Evolutionary conservation across 1,140 invertebrate species (phyloP), one percentile per base, ranked within the genome.

Genomic region (Planococcus citri): DNA sequence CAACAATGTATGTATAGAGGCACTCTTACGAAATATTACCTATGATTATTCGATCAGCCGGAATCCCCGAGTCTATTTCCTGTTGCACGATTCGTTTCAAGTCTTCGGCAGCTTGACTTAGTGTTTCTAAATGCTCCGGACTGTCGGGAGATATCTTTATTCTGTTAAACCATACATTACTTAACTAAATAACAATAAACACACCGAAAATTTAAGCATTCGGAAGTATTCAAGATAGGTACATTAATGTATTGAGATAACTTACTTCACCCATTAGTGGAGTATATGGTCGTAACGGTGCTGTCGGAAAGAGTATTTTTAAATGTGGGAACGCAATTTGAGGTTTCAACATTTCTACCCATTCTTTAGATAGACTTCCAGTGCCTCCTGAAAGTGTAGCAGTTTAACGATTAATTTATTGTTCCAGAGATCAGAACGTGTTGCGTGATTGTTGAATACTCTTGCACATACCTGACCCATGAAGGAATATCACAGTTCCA

Each of bases 131-230:
- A 68, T 83, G 78, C 78, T 90, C 87, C 25, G 82, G 77, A 0
- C 81, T 84, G 69, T 82, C 77, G 37, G 83, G 83, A 57, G 77
- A 78, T 41, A 89, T 82, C 24, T 79, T 79, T 33, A 78, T 74
- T 22, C 87, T 79, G 75, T 89, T 85, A 77, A 88, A 89, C 88
- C 88, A 90, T 0, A 89, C 86, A 78, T 84, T 83, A 67, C 78
- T 80, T 2, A 71, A 57, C 82, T 84, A 71, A 60, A 79, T 78
- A 58, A 68, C 68, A 29, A 25, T n/a, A n/a, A 25, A 17, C 22
- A 24, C 4, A n/a, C 4, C 22, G 17, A 21, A 70, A 71, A 38
- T 70, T 70, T 51, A 1, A n/a, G 3, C 8, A 38, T 70, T 14
- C 9, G 12, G 51, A 21, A 22, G 27, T 17, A 41, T 27, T 41